These are phyloP conservation scores for Dufourea novaeangliae DNA, from an alignment of 1,140 invertebrate species.

Conservation along the genomic window DNA sequence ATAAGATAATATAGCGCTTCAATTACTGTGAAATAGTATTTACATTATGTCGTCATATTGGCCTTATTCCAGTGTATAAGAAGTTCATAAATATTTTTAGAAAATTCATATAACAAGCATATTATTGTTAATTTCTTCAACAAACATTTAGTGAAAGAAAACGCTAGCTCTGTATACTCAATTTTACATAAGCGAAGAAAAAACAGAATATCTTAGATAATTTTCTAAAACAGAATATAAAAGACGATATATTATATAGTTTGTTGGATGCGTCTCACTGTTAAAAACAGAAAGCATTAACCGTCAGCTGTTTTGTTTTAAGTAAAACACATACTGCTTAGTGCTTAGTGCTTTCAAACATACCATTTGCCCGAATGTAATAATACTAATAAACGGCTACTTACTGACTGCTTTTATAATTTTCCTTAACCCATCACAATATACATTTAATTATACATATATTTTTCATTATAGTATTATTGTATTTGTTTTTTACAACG, in stretches of 20 bases:
- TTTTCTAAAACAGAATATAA: neutral
- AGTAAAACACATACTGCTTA: neutral
- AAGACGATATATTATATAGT: too few relatives aligned
- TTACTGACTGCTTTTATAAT: conserved; percentile 10
- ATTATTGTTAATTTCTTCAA: neutral
- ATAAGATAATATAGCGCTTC: neutral
- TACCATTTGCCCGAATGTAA: conserved; percentile 19
- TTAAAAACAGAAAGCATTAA: neutral
- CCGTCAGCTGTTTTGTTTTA: too few relatives aligned
- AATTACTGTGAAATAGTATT: neutral
- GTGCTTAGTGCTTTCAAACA: neutral
- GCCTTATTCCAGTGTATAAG: conserved; percentile 49
- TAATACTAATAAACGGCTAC: conserved; percentile 28
- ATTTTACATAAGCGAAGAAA: neutral
- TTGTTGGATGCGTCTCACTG: neutral
- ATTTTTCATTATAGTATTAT: too few relatives aligned
- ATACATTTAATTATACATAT: neutral
- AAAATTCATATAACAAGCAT: conserved; percentile 18
- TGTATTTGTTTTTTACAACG: neutral
- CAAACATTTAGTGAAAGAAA: neutral
- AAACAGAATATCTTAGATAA: neutral
- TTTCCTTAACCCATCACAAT: conserved; percentile 24
- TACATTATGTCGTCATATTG: conserved; percentile 46
- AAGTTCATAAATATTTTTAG: conserved; percentile 60
- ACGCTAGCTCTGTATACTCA: too few relatives aligned